Evolutionary conservation across 2,113 vertebrate genomes (phyloP).

Genomic region (Apteryx owenii): DNA sequence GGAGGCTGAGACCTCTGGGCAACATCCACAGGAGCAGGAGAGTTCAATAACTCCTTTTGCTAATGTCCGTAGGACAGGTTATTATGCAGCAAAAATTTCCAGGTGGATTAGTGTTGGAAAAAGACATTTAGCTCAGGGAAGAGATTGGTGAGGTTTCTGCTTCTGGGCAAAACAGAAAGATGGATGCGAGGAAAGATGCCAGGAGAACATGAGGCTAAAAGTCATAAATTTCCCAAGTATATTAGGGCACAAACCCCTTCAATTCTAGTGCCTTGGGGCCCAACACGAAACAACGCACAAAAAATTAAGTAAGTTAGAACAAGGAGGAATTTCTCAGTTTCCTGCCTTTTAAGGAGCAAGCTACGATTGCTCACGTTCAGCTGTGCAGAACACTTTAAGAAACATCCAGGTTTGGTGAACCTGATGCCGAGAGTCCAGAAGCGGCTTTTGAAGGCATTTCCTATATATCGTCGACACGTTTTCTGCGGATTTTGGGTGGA

Average conservation of each 20-base stretch:
- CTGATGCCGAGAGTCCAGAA: background rate
- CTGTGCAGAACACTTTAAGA: background rate
- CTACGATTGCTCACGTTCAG: background rate
- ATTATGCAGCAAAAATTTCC: background rate
- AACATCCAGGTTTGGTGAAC: background rate
- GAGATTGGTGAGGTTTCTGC: background rate
- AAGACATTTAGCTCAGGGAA: fast-evolving
- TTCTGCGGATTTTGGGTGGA: background rate
- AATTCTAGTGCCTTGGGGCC: background rate
- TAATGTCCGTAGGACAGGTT: background rate
- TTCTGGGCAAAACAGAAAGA: background rate
- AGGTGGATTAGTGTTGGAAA: background rate
- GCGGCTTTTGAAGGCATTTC: background rate
- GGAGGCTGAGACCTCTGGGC: background rate
- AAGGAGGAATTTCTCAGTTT: background rate
- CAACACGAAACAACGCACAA: background rate
- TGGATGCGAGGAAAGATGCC: background rate
- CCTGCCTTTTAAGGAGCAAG: background rate
- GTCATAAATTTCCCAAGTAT: background rate
- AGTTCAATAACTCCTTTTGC: background rate
- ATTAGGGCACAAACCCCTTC: background rate
- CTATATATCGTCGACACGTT: fast-evolving
- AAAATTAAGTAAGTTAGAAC: background rate
- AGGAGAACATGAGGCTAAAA: background rate
- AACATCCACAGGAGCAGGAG: background rate